phyloP scores from a whole-genome alignment of 2,797 vertebrate genomes.

The Melanotaenia trifasciata region DNA sequence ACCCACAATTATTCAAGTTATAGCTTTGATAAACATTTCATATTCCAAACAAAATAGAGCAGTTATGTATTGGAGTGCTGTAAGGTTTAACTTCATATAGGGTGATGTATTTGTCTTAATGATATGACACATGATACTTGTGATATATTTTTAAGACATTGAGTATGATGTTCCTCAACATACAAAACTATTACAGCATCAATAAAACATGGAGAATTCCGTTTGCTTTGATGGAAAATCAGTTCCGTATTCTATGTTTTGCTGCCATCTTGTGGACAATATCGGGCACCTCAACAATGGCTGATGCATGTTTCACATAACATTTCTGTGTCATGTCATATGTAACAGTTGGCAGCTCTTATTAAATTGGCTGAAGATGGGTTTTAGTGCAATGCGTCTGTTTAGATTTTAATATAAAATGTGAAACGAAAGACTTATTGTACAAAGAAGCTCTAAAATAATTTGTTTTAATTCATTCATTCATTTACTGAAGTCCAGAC shows the following conservation, averaged over 20 bases:
- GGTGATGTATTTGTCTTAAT: not conserved
- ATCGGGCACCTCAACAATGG: not conserved
- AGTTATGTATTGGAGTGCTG: not conserved
- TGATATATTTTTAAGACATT: not conserved
- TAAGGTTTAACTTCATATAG: not conserved
- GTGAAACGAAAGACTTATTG: not conserved
- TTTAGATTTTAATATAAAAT: too few species aligned
- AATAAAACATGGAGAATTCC: not conserved
- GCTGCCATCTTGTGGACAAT: slow-evolving; percentile 74
- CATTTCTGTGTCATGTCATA: too few species aligned
- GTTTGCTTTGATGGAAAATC: not conserved
- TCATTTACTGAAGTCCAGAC: too few species aligned
- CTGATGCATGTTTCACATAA: not conserved
- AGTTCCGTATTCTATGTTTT: slow-evolving; percentile 28
- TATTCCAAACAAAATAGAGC: not conserved
- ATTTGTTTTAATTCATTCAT: too few species aligned
- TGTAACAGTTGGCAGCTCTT: too few species aligned
- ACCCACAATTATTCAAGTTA: too few species aligned
- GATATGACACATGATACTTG: not conserved
- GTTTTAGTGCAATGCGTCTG: too few species aligned
- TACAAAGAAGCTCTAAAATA: not conserved
- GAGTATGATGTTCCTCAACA: not conserved
- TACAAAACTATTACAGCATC: not conserved
- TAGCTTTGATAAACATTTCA: not conserved
- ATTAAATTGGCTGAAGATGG: too few species aligned